Percentiles rank a stretch among this genome's conserved stretches.
Conservation (phyloP, 1,140 invertebrate species). For the Papilio xuthus region DNA sequence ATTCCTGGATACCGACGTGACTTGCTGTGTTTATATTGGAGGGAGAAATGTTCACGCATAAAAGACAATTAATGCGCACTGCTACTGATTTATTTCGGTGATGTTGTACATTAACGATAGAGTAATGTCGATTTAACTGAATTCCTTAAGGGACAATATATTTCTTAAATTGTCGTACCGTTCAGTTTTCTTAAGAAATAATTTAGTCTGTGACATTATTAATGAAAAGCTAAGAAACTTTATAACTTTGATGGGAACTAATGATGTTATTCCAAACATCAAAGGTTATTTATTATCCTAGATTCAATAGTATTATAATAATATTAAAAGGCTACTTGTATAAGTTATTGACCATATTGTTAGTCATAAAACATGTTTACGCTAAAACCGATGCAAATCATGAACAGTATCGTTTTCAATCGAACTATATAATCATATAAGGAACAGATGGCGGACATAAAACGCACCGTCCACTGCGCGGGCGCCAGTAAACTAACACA, state of each 20-base stretch:
- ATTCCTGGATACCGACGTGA: constrained; percentile 55
- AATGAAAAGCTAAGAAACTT: neutral
- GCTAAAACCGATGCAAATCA: constrained; percentile 24
- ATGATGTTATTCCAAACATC: neutral
- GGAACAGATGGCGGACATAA: constrained; percentile 10
- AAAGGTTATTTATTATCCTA: neutral
- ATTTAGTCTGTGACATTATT: neutral
- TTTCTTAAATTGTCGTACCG: neutral
- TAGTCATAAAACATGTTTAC: constrained; percentile 6
- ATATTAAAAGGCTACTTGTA: neutral
- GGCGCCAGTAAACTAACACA: constrained; percentile 11
- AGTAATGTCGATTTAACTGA: constrained; percentile 20
- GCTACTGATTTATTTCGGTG: constrained; percentile 30
- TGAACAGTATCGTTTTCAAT: constrained; percentile 12
- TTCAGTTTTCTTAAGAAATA: neutral
- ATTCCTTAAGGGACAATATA: constrained; percentile 11
- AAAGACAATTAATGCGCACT: constrained; percentile 37
- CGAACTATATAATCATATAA: constrained; percentile 3
- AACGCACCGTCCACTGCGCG: neutral
- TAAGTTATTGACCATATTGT: neutral
- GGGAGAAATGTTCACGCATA: constrained; percentile 37
- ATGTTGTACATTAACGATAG: constrained; percentile 21
- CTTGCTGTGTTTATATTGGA: constrained; percentile 53
- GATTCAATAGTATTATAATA: constrained; percentile 6
- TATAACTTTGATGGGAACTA: neutral